phyloP scores from a whole-genome alignment of 2,113 vertebrate genomes.

The Orientallactaga bullata region DNA sequence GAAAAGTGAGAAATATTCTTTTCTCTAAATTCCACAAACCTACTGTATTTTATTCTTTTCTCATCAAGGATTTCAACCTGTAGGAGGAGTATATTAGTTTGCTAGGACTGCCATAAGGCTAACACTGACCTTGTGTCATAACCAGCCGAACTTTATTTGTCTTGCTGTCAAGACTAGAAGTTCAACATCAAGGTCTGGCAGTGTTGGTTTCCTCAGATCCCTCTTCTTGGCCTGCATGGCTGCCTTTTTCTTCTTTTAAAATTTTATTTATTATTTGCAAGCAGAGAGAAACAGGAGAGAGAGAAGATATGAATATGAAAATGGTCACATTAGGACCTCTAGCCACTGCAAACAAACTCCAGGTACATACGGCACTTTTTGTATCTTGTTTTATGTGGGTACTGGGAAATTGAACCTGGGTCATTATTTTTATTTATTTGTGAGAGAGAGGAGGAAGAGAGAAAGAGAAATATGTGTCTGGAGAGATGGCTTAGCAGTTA shows the following conservation, averaged over 20 bases:
- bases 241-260: neutral
- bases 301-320: too few species aligned
- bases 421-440: neutral
- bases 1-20: slow-evolving; percentile 4
- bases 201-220: neutral
- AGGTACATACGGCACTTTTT: too few species aligned
- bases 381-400: too few species aligned
- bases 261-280: too few species aligned
- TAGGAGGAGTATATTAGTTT: slow-evolving; percentile 4
- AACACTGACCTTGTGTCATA: neutral
- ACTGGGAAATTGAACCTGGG: too few species aligned
- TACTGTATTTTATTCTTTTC: slow-evolving; percentile 3
- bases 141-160: slow-evolving; percentile 26
- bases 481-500: too few species aligned
- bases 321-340: too few species aligned
- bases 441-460: too few species aligned
- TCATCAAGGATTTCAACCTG: neutral
- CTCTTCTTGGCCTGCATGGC: neutral
- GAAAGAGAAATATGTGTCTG: too few species aligned
- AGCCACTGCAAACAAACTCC: too few species aligned
- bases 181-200: neutral
- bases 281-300: too few species aligned
- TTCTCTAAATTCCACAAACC: neutral
- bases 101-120: neutral
- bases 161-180: neutral